Evolutionary conservation across 2,113 vertebrate species (phyloP).

Genomic region (Monarcha castaneiventris): DNA sequence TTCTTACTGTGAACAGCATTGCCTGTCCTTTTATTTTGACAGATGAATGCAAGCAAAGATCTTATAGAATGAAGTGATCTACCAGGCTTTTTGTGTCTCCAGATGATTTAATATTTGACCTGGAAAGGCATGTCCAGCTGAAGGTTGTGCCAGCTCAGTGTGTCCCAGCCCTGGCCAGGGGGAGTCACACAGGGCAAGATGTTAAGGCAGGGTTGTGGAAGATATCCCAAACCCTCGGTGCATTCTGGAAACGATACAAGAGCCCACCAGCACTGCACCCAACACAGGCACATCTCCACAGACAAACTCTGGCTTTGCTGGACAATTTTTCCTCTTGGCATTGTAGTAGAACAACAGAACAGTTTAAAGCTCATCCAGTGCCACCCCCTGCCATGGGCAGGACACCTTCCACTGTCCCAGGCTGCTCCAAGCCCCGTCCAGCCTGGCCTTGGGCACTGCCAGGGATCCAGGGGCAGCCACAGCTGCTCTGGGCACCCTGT

Average conservation of each 20-base stretch:
- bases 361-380: fast-evolving
- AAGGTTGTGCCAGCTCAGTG: neutral
- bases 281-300: neutral
- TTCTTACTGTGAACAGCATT: neutral
- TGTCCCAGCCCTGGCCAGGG: neutral
- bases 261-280: neutral
- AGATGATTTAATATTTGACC: neutral
- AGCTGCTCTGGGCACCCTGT: neutral
- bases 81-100: neutral
- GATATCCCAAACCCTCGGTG: neutral
- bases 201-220: fast-evolving
- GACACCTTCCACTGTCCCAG: fast-evolving
- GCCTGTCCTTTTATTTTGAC: neutral
- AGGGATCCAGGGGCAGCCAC: neutral
- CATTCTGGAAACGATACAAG: neutral
- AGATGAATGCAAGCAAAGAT: neutral
- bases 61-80: neutral
- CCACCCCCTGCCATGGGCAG: fast-evolving
- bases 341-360: fast-evolving
- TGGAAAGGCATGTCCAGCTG: neutral
- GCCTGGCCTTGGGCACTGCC: fast-evolving
- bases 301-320: neutral
- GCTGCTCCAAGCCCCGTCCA: fast-evolving
- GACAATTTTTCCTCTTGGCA: neutral
- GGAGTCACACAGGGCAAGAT: fast-evolving